These are phyloP conservation scores for Aphaenogaster ashmeadi DNA, from an alignment of 1,140 invertebrate genomes.

Conservation along the genomic window DNA sequence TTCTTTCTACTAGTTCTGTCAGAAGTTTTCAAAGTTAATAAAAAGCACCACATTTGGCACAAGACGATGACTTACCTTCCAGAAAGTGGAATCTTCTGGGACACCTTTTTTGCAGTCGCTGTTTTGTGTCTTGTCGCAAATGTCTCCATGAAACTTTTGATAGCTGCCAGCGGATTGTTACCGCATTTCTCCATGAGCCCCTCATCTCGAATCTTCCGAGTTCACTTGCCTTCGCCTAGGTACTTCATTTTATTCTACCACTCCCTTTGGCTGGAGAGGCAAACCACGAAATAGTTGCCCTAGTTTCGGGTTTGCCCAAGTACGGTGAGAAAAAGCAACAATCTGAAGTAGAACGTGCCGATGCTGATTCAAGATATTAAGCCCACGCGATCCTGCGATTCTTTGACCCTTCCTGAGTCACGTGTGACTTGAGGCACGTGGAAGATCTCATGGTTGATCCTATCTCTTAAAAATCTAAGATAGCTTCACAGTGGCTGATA, in stretches of 20 bases:
- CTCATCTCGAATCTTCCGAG: conserved; percentile 35
- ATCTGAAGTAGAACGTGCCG: conserved; percentile 28
- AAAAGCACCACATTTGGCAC: background rate
- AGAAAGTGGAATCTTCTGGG: conserved; percentile 12
- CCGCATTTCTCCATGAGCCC: conserved; percentile 5
- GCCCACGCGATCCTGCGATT: background rate
- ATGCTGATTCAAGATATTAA: conserved; percentile 4
- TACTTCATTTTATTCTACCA: conserved; percentile 24
- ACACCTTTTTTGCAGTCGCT: background rate
- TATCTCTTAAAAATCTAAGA: background rate
- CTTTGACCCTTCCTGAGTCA: background rate
- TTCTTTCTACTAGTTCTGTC: background rate
- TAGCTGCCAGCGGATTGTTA: conserved; percentile 37
- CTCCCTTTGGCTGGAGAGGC: background rate
- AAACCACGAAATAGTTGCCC: conserved; percentile 45
- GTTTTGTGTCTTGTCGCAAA: conserved; percentile 26
- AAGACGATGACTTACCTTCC: conserved; percentile 9
- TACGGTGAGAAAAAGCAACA: conserved; percentile 30
- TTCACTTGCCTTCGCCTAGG: conserved; percentile 20
- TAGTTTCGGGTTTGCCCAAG: conserved; percentile 28
- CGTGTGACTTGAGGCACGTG: background rate
- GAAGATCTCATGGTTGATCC: background rate
- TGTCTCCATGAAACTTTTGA: conserved; percentile 43
- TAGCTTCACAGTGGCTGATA: background rate
- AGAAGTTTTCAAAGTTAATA: background rate